Percentiles rank a stretch among this genome's conserved stretches.
Conservation (phyloP, 2,113 vertebrate genomes). For the Hassar affinis region DNA sequence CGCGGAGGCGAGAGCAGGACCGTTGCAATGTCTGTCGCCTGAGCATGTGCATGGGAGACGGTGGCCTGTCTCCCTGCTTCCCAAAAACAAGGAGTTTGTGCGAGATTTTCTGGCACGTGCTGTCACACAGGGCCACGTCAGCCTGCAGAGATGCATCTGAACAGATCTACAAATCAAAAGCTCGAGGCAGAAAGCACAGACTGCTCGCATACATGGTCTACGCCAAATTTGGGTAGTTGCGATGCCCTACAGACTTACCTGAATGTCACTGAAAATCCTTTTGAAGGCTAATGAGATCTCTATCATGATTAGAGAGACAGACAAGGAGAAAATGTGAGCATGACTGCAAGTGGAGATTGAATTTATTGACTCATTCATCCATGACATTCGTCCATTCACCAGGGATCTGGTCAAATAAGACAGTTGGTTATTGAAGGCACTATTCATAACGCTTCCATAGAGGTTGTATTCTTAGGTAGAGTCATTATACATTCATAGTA, state of each 20-base stretch:
- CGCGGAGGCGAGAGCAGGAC: slow-evolving; percentile 73
- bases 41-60: slow-evolving; percentile 30
- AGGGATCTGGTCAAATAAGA: slow-evolving; percentile 8
- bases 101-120: slow-evolving; percentile 35
- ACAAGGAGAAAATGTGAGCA: slow-evolving; percentile 4
- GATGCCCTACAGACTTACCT: slow-evolving; percentile 30
- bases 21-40: slow-evolving; percentile 69
- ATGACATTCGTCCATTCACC: slow-evolving; percentile 15
- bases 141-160: slow-evolving; percentile 29
- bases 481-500: background rate
- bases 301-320: slow-evolving; percentile 12
- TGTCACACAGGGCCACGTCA: background rate
- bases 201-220: background rate
- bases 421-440: background rate
- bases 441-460: background rate
- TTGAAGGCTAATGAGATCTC: slow-evolving; percentile 37
- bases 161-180: slow-evolving; percentile 15
- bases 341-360: slow-evolving; percentile 15
- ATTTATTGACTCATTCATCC: slow-evolving; percentile 27
- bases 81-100: slow-evolving; percentile 19
- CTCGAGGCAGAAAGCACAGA: slow-evolving; percentile 21
- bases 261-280: slow-evolving; percentile 16
- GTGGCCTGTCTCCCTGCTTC: slow-evolving; percentile 23
- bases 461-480: background rate
- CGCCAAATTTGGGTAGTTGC: background rate